Evolutionary conservation across 2,797 vertebrate genomes (phyloP), one percentile per base, ranked within the genome.

Genomic region (Rhyacichthys aspro): DNA sequence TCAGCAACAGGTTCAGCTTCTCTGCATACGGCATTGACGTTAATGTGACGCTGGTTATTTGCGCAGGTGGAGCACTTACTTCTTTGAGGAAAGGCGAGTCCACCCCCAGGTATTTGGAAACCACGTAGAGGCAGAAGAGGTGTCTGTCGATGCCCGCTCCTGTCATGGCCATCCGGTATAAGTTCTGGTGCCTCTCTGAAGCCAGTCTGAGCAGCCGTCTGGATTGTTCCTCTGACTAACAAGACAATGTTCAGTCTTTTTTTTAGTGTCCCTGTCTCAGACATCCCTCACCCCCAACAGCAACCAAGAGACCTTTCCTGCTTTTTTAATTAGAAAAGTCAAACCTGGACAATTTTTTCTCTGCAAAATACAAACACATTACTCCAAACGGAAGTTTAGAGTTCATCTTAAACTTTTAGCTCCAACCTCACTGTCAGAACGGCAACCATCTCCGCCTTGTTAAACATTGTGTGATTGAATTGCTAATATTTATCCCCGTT

Each of bases 61-160:
- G 37, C 1, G 15, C 7, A 53, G 43, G 2, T 1, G n/a, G 9
- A 18, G 0, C 2, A 1, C 28, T 15, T 39, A 96, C 95, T 91
- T 96, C 91, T 59, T 90, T 90, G 17, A 96, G 90, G 83, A 97
- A 97, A 1, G 94, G 92, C 0, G 95, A 94, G 19, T 93, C 92
- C 52, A 94, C 79, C 0, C 89, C 92, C 33, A 97, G 82, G 74
- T 96, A 94, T 33, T 93, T 93, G 48, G 95, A 95, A 46, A 94
- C 92, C 11, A 96, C 88, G 2, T 94, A 94, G 6, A 96, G 93
- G 18, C 95, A 96, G 72, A 96, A 96, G 55, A 96, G 94, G 75
- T 96, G 95, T 1, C 95, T 80, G 85, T 97, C 95, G 0, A 95
- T 89, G 5, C 95, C 95, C 7, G 88, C 91, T 9, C 95, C 95